Conservation (phyloP, 2,888 invertebrate species). For the Scotopteryx bipunctaria region DNA sequence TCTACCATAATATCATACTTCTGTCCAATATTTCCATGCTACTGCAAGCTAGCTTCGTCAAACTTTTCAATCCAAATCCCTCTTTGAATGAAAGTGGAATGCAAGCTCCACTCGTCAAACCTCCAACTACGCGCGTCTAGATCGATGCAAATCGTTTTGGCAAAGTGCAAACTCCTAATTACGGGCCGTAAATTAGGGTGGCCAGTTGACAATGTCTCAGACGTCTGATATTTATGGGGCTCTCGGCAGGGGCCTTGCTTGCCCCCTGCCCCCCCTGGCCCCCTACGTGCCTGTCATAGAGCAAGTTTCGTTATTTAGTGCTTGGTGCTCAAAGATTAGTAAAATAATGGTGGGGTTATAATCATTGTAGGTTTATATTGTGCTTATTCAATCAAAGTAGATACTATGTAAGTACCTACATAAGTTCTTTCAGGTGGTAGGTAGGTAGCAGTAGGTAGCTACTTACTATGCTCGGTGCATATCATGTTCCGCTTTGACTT, state of each 20-base stretch:
- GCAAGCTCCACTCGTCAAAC: slow-evolving; percentile 14
- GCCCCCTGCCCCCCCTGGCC: slow-evolving; percentile 52
- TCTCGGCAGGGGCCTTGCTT: slow-evolving; percentile 59
- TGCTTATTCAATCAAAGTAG: background rate
- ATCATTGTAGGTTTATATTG: background rate
- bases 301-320: slow-evolving; percentile 45
- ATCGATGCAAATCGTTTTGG: slow-evolving; percentile 82
- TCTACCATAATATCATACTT: no score
- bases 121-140: slow-evolving; percentile 41
- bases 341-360: slow-evolving; percentile 3
- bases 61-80: background rate
- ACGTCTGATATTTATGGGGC: slow-evolving; percentile 79
- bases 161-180: slow-evolving; percentile 83
- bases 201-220: slow-evolving; percentile 81
- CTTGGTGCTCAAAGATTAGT: slow-evolving; percentile 25
- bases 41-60: background rate
- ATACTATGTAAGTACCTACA: background rate
- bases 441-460: background rate
- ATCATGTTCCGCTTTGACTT: no score
- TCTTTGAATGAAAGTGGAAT: background rate
- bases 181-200: slow-evolving; percentile 82
- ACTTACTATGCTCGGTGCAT: background rate
- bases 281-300: slow-evolving; percentile 54
- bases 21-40: no score
- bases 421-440: background rate